A percentile compares a stretch with the other conserved stretches of the same genome.
phyloP scores from a whole-genome alignment of 2,888 invertebrate species.

The Drosophila peninsularis region DNA sequence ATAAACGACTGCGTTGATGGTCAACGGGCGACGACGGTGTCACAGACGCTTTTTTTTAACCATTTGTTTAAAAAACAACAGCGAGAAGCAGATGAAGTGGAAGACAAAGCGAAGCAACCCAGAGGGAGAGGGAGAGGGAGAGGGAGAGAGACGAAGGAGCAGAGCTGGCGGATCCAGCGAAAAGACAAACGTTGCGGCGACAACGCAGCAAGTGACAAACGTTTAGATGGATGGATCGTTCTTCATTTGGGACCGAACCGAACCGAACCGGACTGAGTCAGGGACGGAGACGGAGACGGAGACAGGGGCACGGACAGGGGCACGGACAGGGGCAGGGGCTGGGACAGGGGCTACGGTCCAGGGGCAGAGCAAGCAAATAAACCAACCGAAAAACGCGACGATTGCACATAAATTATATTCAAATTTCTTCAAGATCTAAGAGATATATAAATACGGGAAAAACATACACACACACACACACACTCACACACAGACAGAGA shows the following conservation, averaged over 20 bases:
- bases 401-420: slow-evolving; percentile 82
- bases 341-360: slow-evolving; percentile 9
- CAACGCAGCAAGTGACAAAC: slow-evolving; percentile 77
- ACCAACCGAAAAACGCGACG: slow-evolving; percentile 76
- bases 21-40: slow-evolving; percentile 38
- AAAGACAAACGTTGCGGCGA: slow-evolving; percentile 77
- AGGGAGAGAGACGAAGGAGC: slow-evolving; percentile 60
- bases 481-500: slow-evolving; percentile 11
- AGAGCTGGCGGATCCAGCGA: slow-evolving; percentile 64
- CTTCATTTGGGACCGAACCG: slow-evolving; percentile 55
- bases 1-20: slow-evolving; percentile 66
- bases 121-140: not conserved
- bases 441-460: slow-evolving; percentile 76
- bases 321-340: slow-evolving; percentile 1
- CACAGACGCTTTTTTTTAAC: slow-evolving; percentile 34
- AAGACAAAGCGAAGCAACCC: slow-evolving; percentile 49
- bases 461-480: slow-evolving; percentile 46
- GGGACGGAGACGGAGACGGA: slow-evolving; percentile 7
- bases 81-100: slow-evolving; percentile 16
- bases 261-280: slow-evolving; percentile 20
- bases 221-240: slow-evolving; percentile 78
- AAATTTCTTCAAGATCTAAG: slow-evolving; percentile 78
- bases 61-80: slow-evolving; percentile 19
- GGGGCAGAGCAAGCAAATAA: slow-evolving; percentile 58
- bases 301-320: slow-evolving; percentile 6